phyloP scores from a whole-genome alignment of 2,797 vertebrate species.

The Falco berigora region DNA sequence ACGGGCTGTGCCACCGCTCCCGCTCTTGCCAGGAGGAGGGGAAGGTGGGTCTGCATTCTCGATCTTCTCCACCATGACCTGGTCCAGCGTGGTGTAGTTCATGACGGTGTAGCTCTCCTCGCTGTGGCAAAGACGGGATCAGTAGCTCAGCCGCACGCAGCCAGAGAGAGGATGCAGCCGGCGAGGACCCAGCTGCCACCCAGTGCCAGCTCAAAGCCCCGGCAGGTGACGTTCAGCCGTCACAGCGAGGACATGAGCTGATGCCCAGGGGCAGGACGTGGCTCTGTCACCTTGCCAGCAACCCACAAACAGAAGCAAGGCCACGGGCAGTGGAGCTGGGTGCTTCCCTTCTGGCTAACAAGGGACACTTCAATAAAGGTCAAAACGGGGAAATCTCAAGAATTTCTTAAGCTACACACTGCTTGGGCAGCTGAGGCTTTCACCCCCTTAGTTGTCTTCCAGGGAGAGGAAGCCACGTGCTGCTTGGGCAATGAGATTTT shows the following conservation, averaged over 20 bases:
- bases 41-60: constrained; percentile 66
- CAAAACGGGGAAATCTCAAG: accelerated
- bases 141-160: accelerated
- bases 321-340: not conserved
- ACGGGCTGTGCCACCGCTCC: not conserved
- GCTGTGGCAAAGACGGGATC: constrained; percentile 40
- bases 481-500: not conserved
- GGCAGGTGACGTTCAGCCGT: accelerated
- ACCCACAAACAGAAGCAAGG: not conserved
- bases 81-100: constrained; percentile 86
- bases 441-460: too few species aligned
- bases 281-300: not conserved
- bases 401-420: accelerated
- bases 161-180: accelerated
- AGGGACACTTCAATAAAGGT: not conserved
- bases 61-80: constrained; percentile 77
- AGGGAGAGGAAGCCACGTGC: not conserved
- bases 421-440: accelerated
- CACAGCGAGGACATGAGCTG: not conserved
- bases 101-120: constrained; percentile 90
- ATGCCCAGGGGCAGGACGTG: not conserved
- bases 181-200: not conserved
- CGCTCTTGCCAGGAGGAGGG: not conserved
- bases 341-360: not conserved
- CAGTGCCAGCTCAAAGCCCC: accelerated